phyloP scores from a whole-genome alignment of 2,113 vertebrate species.

The Prionailurus viverrinus region DNA sequence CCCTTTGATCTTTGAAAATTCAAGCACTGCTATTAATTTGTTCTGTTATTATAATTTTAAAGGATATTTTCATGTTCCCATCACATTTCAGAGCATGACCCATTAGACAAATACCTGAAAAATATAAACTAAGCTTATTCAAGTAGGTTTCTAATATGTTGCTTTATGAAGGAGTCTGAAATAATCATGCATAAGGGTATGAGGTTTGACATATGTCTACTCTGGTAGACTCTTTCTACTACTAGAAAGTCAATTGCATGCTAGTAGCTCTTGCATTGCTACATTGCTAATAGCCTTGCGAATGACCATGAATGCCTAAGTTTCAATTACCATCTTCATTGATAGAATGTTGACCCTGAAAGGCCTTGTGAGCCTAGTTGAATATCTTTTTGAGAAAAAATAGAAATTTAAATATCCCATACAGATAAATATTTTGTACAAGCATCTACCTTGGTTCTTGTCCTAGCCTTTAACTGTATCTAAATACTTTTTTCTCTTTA shows the following conservation, averaged over 20 bases:
- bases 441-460: neutral
- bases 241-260: neutral
- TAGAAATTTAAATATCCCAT: constrained; percentile 19
- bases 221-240: too few relatives aligned
- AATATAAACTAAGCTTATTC: neutral
- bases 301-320: neutral
- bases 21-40: neutral
- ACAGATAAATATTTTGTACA: neutral
- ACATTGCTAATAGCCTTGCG: neutral
- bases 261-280: neutral
- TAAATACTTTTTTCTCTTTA: neutral
- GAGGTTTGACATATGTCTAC: neutral
- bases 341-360: neutral
- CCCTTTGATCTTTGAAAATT: constrained; percentile 36
- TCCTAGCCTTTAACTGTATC: neutral
- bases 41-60: constrained; percentile 6
- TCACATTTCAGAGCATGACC: neutral
- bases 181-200: neutral
- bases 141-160: neutral
- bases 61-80: neutral
- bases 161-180: neutral
- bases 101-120: neutral
- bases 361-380: neutral
- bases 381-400: neutral
- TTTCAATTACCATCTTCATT: neutral